These are phyloP conservation scores for Platyura marginata DNA, from an alignment of 1,140 invertebrate species.

Conservation along the genomic window DNA sequence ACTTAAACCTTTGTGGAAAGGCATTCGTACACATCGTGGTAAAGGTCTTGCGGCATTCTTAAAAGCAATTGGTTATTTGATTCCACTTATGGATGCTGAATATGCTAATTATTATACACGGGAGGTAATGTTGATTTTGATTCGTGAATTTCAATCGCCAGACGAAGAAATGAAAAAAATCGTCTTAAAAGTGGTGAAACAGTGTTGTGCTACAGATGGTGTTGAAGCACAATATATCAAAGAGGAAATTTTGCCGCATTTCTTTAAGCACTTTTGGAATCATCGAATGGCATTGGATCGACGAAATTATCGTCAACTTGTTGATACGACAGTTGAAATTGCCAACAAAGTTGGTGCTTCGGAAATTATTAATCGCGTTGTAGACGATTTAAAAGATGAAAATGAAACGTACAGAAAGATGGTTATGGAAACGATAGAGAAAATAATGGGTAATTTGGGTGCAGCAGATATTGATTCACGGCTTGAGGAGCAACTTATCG, in stretches of 20 bases:
- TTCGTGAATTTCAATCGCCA: slow-evolving; percentile 97
- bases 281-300: slow-evolving; percentile 97
- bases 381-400: slow-evolving; percentile 98
- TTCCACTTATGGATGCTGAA: slow-evolving; percentile 99
- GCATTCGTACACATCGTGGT: slow-evolving; percentile 93
- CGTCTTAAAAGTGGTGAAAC: slow-evolving; percentile 99
- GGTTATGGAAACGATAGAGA: slow-evolving; percentile 99
- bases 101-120: slow-evolving; percentile 99
- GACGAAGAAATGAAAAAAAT: slow-evolving; percentile 99
- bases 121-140: slow-evolving; percentile 99
- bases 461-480: slow-evolving; percentile 95
- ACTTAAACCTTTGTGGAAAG: slow-evolving; percentile 97
- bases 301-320: slow-evolving; percentile 92
- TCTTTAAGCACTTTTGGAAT: slow-evolving; percentile 99
- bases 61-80: slow-evolving; percentile 98
- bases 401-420: slow-evolving; percentile 99
- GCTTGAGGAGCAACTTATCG: slow-evolving; percentile 96
- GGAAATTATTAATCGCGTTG: slow-evolving; percentile 96
- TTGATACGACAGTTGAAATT: slow-evolving; percentile 99
- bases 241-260: slow-evolving; percentile 95
- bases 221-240: slow-evolving; percentile 98
- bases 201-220: slow-evolving; percentile 99
- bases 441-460: slow-evolving; percentile 94
- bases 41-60: slow-evolving; percentile 98
- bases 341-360: slow-evolving; percentile 98